Evolutionary conservation across 30 jellyfish, hydroid and myxozoan genomes (phyloP).

Genomic region (Pseudorhiza aurosa): DNA sequence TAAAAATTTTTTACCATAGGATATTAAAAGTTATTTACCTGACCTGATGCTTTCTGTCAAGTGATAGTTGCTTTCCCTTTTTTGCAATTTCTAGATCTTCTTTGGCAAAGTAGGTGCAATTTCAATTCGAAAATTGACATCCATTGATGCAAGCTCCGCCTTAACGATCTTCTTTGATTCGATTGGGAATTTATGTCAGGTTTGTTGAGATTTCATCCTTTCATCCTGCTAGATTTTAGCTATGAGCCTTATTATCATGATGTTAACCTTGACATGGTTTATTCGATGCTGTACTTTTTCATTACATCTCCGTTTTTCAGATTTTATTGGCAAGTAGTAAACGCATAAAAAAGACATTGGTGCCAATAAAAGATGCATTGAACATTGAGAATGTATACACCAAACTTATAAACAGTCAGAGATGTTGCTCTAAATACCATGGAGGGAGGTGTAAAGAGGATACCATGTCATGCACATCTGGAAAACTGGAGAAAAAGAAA

Average conservation of each 20-base stretch:
- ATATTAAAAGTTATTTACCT: background rate
- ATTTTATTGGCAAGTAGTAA: background rate
- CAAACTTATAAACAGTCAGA: background rate
- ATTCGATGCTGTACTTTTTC: background rate
- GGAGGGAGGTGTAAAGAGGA: background rate
- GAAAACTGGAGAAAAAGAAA: background rate
- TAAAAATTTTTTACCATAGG: too few species aligned
- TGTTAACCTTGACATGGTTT: too few species aligned
- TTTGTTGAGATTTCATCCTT: background rate
- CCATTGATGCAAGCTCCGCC: background rate
- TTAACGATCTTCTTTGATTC: conserved; percentile 37
- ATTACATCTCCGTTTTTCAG: background rate
- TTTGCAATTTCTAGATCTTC: conserved; percentile 21
- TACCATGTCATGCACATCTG: background rate
- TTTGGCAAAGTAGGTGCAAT: conserved; percentile 4
- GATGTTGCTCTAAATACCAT: background rate
- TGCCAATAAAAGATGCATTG: conserved; percentile 7
- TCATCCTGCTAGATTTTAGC: background rate
- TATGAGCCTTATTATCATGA: background rate
- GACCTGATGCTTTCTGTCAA: background rate
- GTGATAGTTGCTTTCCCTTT: too few species aligned
- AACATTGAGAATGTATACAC: conserved; percentile 7
- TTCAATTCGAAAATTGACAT: background rate
- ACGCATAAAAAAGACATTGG: conserved; percentile 1
- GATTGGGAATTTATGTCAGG: conserved; percentile 24